A percentile compares a stretch with the other conserved stretches of the same genome.
Conservation (phyloP, 2,113 vertebrate species). For the Corapipo altera region DNA sequence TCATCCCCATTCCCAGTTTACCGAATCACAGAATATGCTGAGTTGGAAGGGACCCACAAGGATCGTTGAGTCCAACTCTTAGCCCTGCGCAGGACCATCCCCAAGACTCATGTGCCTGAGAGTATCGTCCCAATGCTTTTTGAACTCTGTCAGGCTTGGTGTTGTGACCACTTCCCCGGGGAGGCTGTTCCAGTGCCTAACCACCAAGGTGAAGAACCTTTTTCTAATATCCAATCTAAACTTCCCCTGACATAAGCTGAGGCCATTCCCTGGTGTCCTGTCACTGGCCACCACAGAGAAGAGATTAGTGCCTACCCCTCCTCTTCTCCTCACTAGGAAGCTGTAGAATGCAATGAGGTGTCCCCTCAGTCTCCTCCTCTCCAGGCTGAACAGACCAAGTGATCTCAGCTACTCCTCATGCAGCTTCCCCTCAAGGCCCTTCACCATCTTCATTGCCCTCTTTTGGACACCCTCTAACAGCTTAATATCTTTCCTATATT, state of each 20-base stretch:
- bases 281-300: not conserved
- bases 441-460: not conserved
- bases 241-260: not conserved
- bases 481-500: not conserved
- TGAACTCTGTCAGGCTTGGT: not conserved
- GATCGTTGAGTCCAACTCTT: not conserved
- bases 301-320: not conserved
- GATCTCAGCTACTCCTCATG: not conserved
- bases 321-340: not conserved
- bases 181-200: not conserved
- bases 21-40: not conserved
- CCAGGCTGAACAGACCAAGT: not conserved
- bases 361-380: not conserved
- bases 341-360: not conserved
- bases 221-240: not conserved
- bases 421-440: not conserved
- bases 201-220: not conserved
- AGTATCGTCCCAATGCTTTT: not conserved
- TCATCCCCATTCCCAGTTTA: not conserved
- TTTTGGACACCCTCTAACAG: not conserved
- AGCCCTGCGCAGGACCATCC: not conserved
- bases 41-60: not conserved
- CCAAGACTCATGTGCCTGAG: not conserved
- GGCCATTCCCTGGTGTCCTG: not conserved
- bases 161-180: not conserved